Conservation (phyloP, 2,113 vertebrate genomes). For the Gymnarchus niloticus region DNA sequence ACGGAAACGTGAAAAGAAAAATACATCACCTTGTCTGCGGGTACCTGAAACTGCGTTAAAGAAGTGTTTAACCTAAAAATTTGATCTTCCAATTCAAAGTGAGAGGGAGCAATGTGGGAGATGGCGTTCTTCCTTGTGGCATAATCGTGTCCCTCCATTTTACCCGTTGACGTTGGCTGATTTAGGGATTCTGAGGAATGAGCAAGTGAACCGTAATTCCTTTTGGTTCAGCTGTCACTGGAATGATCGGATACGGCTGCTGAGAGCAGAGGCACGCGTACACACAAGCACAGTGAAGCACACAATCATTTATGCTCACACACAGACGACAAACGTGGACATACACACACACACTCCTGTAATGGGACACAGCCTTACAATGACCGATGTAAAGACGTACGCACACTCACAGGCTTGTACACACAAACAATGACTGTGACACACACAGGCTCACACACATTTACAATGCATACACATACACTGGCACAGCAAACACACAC, state of each 20-base stretch:
- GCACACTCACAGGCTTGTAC: slow-evolving; percentile 11
- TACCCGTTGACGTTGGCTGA: slow-evolving; percentile 49
- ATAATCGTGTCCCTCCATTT: slow-evolving; percentile 32
- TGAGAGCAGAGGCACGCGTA: slow-evolving; percentile 34
- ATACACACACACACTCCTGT: not conserved
- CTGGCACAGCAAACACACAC: not conserved
- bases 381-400: not conserved
- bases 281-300: not conserved
- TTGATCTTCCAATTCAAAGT: not conserved
- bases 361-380: not conserved
- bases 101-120: not conserved
- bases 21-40: not conserved
- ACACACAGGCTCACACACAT: not conserved
- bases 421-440: not conserved
- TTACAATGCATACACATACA: not conserved
- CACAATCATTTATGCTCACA: too few relatives aligned
- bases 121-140: too few relatives aligned
- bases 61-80: not conserved
- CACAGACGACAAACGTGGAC: too few relatives aligned
- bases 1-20: not conserved
- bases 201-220: slow-evolving; percentile 56
- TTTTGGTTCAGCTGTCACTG: slow-evolving; percentile 57
- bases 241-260: slow-evolving; percentile 52
- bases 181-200: slow-evolving; percentile 53
- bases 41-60: not conserved